Conservation (phyloP, 2,113 vertebrate genomes). For the Dipodomys ordii region DNA sequence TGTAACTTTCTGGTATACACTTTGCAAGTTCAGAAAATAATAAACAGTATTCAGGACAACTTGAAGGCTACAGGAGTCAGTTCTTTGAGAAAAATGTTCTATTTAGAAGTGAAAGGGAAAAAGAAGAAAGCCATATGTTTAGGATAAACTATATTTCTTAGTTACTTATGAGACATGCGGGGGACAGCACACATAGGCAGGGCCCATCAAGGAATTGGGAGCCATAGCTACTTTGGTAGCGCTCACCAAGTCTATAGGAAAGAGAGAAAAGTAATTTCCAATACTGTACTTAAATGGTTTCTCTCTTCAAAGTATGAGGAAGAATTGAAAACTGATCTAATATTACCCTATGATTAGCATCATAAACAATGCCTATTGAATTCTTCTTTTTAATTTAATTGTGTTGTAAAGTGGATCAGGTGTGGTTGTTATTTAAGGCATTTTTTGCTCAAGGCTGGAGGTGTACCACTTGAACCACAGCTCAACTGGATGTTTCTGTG, state of each 20-base stretch:
- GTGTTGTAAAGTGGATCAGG: no score
- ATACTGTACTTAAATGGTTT: not conserved
- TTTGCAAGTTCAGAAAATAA: no score
- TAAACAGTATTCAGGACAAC: not conserved
- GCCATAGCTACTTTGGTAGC: slow-evolving; percentile 27
- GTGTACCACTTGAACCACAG: not conserved
- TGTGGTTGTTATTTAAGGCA: no score
- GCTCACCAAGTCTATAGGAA: not conserved
- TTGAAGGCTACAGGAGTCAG: slow-evolving; percentile 36
- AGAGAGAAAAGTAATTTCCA: slow-evolving; percentile 25
- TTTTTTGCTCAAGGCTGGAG: not conserved
- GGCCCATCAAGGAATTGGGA: not conserved
- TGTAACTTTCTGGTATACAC: no score
- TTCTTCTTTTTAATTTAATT: not conserved
- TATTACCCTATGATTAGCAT: not conserved
- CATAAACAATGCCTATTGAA: not conserved
- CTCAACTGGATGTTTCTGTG: no score
- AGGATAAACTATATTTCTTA: slow-evolving; percentile 44
- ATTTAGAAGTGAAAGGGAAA: slow-evolving; percentile 29
- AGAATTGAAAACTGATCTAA: slow-evolving; percentile 13
- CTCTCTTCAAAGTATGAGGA: not conserved
- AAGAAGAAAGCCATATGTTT: not conserved
- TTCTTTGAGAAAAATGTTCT: slow-evolving; percentile 50
- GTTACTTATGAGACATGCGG: slow-evolving; percentile 19
- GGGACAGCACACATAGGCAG: not conserved